Evolutionary conservation across 2,113 vertebrate species (phyloP).

Genomic region (Mesembrinibis cayennensis): DNA sequence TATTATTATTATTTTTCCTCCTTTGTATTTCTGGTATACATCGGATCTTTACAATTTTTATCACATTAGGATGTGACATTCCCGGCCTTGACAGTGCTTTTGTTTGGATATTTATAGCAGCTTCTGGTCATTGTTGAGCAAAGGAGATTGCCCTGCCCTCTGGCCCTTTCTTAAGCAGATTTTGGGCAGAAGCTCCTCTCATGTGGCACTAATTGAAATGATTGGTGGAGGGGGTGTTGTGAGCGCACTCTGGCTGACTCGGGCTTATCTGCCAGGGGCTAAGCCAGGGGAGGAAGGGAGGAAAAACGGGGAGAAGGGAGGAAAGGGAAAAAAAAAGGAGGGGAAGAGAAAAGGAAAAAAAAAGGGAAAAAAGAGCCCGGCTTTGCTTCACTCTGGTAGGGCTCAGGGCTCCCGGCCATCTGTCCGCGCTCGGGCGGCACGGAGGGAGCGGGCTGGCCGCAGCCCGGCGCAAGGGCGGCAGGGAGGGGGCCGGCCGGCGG

Average conservation of each 20-base stretch:
- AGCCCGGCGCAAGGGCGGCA: conserved; percentile 12
- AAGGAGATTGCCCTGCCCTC: conserved; percentile 73
- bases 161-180: conserved; percentile 74
- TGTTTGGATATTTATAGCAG: conserved; percentile 74
- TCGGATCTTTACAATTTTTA: conserved; percentile 26
- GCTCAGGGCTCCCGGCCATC: conserved; percentile 61
- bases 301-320: neutral
- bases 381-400: conserved; percentile 32
- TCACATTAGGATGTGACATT: conserved; percentile 65
- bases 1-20: neutral
- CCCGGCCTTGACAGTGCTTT: conserved; percentile 61
- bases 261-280: conserved; percentile 64
- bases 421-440: conserved; percentile 37
- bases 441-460: neutral
- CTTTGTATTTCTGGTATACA: neutral
- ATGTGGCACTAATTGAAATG: conserved; percentile 77
- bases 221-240: conserved; percentile 67
- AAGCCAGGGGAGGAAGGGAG: neutral
- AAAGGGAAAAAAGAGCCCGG: neutral
- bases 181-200: conserved; percentile 76
- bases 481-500: neutral
- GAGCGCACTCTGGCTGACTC: conserved; percentile 51
- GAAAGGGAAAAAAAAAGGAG: too few species aligned
- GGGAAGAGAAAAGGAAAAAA: too few species aligned
- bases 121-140: conserved; percentile 71